Percentiles rank a stretch among this genome's conserved stretches.
Conservation (phyloP, 2,888 invertebrate species). For the Leptinotarsa rubiginosa region DNA sequence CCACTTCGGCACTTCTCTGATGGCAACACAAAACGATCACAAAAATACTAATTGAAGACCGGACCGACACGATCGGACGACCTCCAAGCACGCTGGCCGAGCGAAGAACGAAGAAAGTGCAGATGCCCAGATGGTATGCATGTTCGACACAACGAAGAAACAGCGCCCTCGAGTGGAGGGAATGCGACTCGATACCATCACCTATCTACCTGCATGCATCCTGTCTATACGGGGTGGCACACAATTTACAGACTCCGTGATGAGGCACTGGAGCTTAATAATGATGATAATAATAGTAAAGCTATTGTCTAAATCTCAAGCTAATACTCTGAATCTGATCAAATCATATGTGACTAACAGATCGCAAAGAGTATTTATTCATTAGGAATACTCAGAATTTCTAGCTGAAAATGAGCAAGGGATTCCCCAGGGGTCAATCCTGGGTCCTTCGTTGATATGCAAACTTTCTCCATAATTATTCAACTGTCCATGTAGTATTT, state of each 20-base stretch:
- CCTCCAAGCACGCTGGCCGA: constrained; percentile 25
- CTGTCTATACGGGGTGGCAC: constrained; percentile 43
- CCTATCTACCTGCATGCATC: constrained; percentile 54
- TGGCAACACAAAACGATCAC: constrained; percentile 31
- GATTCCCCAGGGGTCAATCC: no score
- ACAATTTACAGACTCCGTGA: constrained; percentile 26
- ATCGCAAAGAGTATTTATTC: no score
- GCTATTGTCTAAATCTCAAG: no score
- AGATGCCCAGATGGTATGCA: constrained; percentile 43
- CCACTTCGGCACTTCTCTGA: constrained; percentile 28
- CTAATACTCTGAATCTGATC: no score
- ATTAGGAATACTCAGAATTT: no score
- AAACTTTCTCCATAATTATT: no score
- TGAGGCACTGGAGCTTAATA: constrained; percentile 7
- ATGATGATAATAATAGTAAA: no score
- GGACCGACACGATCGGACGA: constrained; percentile 21
- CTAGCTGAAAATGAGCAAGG: no score
- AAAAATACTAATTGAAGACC: constrained; percentile 25
- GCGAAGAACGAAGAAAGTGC: constrained; percentile 35
- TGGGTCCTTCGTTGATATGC: no score
- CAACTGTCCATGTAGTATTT: no score
- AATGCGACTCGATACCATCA: constrained; percentile 51
- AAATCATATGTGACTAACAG: no score
- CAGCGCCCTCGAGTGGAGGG: constrained; percentile 53
- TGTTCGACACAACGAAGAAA: constrained; percentile 34